Evolutionary conservation across 2,113 vertebrate genomes (phyloP).

Genomic region (Aegotheles bennettii): DNA sequence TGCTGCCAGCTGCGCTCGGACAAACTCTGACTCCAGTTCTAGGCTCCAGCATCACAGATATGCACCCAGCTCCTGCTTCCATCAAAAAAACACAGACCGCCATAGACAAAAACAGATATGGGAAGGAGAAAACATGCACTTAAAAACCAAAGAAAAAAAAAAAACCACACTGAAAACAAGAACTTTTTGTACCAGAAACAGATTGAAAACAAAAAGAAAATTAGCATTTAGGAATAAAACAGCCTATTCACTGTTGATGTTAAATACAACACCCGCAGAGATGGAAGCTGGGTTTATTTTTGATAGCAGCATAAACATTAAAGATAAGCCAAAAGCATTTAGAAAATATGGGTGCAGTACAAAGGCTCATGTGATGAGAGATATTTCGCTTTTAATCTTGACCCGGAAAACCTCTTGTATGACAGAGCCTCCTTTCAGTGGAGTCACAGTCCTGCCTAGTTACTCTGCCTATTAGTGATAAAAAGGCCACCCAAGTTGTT

Average conservation of each 20-base stretch:
- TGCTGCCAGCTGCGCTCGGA: neutral
- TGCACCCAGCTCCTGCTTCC: neutral
- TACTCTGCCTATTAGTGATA: constrained; percentile 22
- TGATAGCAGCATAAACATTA: constrained; percentile 53
- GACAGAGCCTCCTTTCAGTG: constrained; percentile 18
- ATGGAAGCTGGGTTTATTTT: constrained; percentile 60
- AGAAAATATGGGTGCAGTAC: constrained; percentile 41
- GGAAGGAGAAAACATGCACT: neutral
- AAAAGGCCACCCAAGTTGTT: constrained; percentile 46
- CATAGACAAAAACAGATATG: neutral
- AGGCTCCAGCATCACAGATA: neutral
- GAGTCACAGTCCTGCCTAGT: neutral
- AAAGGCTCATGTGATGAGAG: constrained; percentile 41
- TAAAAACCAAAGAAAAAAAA: neutral
- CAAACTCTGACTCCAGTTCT: neutral
- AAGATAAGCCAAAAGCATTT: constrained; percentile 55
- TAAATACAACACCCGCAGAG: constrained; percentile 37
- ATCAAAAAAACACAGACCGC: neutral
- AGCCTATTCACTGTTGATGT: constrained; percentile 51
- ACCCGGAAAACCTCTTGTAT: constrained; percentile 44
- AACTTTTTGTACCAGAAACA: constrained; percentile 42
- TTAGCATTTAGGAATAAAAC: constrained; percentile 51
- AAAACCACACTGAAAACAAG: neutral
- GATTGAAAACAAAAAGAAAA: constrained; percentile 46
- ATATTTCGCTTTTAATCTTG: constrained; percentile 43